Evolutionary conservation across 1,140 invertebrate genomes (phyloP).

Genomic region (Leptopilina boulardi): DNA sequence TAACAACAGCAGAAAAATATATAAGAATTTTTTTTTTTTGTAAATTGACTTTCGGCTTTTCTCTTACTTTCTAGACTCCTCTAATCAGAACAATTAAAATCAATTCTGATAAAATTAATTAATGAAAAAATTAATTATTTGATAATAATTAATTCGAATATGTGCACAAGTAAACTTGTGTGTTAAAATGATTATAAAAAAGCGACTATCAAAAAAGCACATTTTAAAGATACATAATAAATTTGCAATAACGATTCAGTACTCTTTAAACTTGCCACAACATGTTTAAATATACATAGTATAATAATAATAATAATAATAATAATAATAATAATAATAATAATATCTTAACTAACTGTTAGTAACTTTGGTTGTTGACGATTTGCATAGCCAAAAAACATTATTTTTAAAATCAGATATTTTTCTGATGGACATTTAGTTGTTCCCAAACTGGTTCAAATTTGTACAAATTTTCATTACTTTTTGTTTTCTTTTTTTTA

Average conservation of each 20-base stretch:
- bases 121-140: too few species aligned
- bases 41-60: neutral
- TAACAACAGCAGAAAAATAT: neutral
- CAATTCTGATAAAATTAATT: neutral
- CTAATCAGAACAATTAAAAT: neutral
- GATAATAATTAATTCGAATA: neutral
- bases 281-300: slow-evolving; percentile 45
- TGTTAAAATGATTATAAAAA: neutral
- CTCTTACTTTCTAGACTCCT: neutral
- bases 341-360: slow-evolving; percentile 39
- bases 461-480: neutral
- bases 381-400: slow-evolving; percentile 49
- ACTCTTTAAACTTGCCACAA: slow-evolving; percentile 20
- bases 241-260: slow-evolving; percentile 15
- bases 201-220: neutral
- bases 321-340: too few species aligned
- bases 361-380: slow-evolving; percentile 63
- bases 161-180: neutral
- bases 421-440: neutral
- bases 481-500: too few species aligned
- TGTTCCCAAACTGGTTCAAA: neutral
- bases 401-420: slow-evolving; percentile 17
- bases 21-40: neutral
- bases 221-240: neutral
- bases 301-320: too few species aligned